Conservation (phyloP, 2,888 invertebrate species). For the Dynastes tityus region DNA sequence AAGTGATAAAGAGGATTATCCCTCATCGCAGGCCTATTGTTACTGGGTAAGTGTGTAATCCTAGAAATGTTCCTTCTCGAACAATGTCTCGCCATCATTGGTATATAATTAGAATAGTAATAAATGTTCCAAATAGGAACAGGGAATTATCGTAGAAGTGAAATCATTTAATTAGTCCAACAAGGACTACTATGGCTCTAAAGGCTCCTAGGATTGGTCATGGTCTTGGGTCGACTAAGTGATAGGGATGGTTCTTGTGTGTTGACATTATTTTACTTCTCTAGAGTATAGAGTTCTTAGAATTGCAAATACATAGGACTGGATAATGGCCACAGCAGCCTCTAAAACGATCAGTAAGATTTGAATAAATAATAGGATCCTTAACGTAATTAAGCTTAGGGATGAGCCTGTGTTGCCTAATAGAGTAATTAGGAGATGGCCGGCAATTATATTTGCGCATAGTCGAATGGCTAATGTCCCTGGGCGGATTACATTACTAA, state of each 20-base stretch:
- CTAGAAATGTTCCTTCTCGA: constrained; percentile 80
- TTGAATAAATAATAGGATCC: constrained; percentile 68
- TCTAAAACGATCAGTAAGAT: constrained; percentile 74
- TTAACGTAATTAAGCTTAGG: constrained; percentile 59
- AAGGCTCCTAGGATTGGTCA: constrained; percentile 78
- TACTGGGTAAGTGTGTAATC: constrained; percentile 76
- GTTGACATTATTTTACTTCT: constrained; percentile 76
- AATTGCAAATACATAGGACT: constrained; percentile 79
- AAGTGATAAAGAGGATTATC: constrained; percentile 83
- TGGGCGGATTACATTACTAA: constrained; percentile 82
- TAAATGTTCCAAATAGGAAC: constrained; percentile 72
- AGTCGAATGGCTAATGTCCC: constrained; percentile 80
- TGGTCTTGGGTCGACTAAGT: constrained; percentile 77
- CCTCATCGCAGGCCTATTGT: constrained; percentile 77
- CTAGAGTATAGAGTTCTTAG: constrained; percentile 79
- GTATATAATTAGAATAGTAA: constrained; percentile 72
- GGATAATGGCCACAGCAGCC: constrained; percentile 77
- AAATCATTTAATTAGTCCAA: constrained; percentile 77
- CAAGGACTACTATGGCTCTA: constrained; percentile 74
- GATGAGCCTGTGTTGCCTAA: constrained; percentile 71
- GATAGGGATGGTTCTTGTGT: constrained; percentile 76
- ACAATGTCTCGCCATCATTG: constrained; percentile 83
- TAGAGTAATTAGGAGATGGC: constrained; percentile 79
- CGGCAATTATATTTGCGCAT: constrained; percentile 86
- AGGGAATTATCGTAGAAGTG: constrained; percentile 73